Evolutionary conservation across 2,888 invertebrate species (phyloP).

Genomic region (Caenorhabditis sinica): DNA sequence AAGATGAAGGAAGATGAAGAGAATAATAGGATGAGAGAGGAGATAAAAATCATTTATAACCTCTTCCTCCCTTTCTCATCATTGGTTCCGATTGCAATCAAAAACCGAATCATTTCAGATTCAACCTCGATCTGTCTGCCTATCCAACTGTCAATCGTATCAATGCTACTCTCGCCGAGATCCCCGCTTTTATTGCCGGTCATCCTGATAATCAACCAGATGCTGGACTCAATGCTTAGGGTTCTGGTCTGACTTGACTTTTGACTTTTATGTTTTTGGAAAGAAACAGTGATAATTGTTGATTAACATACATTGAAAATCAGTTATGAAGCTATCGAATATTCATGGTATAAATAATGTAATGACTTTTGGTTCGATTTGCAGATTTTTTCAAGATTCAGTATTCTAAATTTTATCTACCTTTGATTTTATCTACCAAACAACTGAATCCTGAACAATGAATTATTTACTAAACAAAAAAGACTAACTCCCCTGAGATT

Average conservation of each 20-base stretch:
- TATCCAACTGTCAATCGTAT: constrained; percentile 94
- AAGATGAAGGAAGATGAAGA: not conserved
- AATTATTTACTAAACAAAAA: no score
- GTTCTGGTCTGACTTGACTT: no score
- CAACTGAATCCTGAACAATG: no score
- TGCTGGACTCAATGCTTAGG: constrained; percentile 85
- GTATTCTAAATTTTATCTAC: no score
- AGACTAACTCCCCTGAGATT: constrained; percentile 18
- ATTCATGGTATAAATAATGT: not conserved
- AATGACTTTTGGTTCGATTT: not conserved
- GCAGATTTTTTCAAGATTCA: no score
- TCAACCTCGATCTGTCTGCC: constrained; percentile 93
- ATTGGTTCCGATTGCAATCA: constrained; percentile 40
- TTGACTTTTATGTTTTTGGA: not conserved
- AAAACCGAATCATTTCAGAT: constrained; percentile 86
- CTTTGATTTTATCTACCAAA: no score
- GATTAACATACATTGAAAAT: not conserved
- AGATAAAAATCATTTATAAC: constrained; percentile 51
- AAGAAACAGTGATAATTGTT: not conserved
- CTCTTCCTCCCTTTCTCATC: not conserved
- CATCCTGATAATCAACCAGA: constrained; percentile 96
- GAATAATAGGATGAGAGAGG: not conserved
- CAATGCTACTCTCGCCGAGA: constrained; percentile 91
- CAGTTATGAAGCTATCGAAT: not conserved
- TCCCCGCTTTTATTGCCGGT: constrained; percentile 93